phyloP scores from a whole-genome alignment of 2,797 vertebrate genomes.

The Micropoecilia bifurca region DNA sequence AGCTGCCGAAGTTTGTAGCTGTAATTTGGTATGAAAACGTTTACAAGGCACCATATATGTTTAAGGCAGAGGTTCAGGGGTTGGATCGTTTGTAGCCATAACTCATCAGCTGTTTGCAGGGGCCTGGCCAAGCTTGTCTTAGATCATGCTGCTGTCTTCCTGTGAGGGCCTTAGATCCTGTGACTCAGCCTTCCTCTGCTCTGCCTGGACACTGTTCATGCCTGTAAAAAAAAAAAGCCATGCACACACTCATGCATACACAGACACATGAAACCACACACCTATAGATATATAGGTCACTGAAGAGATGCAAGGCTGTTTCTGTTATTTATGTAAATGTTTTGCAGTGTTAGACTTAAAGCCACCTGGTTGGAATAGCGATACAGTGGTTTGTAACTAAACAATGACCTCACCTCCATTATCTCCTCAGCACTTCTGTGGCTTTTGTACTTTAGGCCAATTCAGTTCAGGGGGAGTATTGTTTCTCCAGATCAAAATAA shows the following conservation, averaged over 20 bases:
- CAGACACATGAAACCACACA: constrained; percentile 11
- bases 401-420: constrained; percentile 65
- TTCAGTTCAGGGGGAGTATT: constrained; percentile 46
- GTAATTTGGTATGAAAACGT: background rate
- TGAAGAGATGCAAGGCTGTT: constrained; percentile 3
- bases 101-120: constrained; percentile 67
- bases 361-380: constrained; percentile 38
- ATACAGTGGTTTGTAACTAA: constrained; percentile 57
- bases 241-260: constrained; percentile 9
- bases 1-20: background rate
- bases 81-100: constrained; percentile 56
- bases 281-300: constrained; percentile 15
- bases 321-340: constrained; percentile 30
- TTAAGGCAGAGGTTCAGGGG: constrained; percentile 45
- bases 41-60: constrained; percentile 43
- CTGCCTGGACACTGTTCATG: constrained; percentile 45
- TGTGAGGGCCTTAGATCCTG: constrained; percentile 68
- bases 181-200: constrained; percentile 76
- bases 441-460: constrained; percentile 38
- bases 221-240: constrained; percentile 11
- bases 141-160: constrained; percentile 76
- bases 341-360: constrained; percentile 19
- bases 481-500: constrained; percentile 53
- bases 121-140: constrained; percentile 66
- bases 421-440: constrained; percentile 39